Evolutionary conservation across 2,888 invertebrate genomes (phyloP).

Genomic region (Parnassius orleans): DNA sequence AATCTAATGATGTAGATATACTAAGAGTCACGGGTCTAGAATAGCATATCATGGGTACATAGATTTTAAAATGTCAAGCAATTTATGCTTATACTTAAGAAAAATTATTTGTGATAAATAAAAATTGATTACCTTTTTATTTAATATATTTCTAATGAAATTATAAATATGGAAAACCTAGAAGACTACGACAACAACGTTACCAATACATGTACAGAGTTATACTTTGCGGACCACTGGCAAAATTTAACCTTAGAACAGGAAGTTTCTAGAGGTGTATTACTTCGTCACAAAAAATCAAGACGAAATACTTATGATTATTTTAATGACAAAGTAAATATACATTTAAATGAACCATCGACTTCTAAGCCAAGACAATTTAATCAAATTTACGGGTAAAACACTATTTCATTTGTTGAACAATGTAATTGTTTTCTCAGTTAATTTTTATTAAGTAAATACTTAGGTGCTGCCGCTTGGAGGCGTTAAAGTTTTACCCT

Average conservation of each 20-base stretch:
- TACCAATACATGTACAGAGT: slow-evolving; percentile 26
- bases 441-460: background rate
- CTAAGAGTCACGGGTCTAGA: background rate
- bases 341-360: slow-evolving; percentile 27
- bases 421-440: background rate
- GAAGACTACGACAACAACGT: slow-evolving; percentile 2
- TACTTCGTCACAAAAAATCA: slow-evolving; percentile 2
- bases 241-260: slow-evolving; percentile 27
- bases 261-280: slow-evolving; percentile 5
- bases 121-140: background rate
- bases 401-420: too few relatives aligned
- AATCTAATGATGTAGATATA: background rate
- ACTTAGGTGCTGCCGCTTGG: background rate
- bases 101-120: slow-evolving; percentile 6
- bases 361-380: slow-evolving; percentile 27
- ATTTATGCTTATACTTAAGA: background rate
- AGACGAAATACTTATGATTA: background rate
- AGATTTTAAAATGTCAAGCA: slow-evolving; percentile 15
- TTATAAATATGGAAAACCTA: slow-evolving; percentile 6
- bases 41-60: slow-evolving; percentile 5
- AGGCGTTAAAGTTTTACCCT: background rate
- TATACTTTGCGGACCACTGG: slow-evolving; percentile 37
- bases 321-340: background rate
- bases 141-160: background rate
- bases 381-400: slow-evolving; percentile 14